Evolutionary conservation across 2,797 vertebrate species (phyloP).

Genomic region (Tapera naevia): DNA sequence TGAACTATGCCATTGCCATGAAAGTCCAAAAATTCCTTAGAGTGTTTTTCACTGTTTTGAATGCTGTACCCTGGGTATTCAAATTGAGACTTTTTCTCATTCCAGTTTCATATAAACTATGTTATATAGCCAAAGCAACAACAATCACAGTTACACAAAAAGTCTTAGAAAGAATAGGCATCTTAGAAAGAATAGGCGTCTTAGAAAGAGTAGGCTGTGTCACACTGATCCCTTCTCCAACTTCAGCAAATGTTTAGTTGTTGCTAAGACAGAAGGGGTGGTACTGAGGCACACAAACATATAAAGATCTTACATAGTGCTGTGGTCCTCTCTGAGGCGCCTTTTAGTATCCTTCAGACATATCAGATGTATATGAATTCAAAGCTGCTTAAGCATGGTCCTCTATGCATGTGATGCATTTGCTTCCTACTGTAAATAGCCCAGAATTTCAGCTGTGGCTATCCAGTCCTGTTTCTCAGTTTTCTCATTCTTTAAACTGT

Average conservation of each 20-base stretch:
- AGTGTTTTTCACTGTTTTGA: neutral
- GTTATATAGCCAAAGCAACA: neutral
- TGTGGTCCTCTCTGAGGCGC: neutral
- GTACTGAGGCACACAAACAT: accelerated
- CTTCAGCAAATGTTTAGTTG: neutral
- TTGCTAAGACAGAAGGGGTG: neutral
- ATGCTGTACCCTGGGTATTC: neutral
- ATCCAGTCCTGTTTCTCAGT: neutral
- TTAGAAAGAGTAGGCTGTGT: neutral
- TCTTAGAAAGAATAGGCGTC: neutral
- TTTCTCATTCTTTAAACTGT: neutral
- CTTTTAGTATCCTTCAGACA: neutral
- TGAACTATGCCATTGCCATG: neutral
- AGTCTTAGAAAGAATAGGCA: neutral
- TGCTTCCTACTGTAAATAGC: neutral
- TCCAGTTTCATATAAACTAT: neutral
- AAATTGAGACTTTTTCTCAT: neutral
- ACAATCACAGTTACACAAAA: neutral
- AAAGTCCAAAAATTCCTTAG: neutral
- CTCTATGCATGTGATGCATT: neutral
- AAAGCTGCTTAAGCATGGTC: neutral
- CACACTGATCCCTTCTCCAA: accelerated
- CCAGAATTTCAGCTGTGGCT: neutral
- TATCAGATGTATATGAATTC: neutral
- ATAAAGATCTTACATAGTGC: neutral